Evolutionary conservation across 2,888 invertebrate species (phyloP).

Genomic region (Antitype chi): DNA sequence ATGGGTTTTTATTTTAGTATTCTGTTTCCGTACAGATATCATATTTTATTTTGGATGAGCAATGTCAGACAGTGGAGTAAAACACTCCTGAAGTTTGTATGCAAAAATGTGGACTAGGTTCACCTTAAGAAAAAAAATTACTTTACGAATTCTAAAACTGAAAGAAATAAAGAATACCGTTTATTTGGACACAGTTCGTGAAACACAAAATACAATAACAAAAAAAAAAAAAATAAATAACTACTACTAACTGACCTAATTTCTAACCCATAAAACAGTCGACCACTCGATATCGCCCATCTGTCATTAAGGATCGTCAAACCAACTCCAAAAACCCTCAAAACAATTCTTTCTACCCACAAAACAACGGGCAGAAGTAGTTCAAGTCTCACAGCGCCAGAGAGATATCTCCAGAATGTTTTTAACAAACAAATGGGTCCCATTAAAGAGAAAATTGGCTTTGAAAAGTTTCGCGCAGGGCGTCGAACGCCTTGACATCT

Average conservation of each 20-base stretch:
- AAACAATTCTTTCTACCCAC: constrained; percentile 41
- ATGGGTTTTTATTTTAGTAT: too few species aligned
- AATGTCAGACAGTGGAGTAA: too few species aligned
- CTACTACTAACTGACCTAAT: neutral
- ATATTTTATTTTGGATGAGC: too few species aligned
- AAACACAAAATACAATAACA: too few species aligned
- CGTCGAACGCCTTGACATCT: constrained; percentile 71
- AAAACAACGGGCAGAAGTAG: constrained; percentile 44
- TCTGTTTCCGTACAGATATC: too few species aligned
- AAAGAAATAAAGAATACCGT: too few species aligned
- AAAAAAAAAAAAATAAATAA: too few species aligned
- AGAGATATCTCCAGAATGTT: constrained; percentile 73
- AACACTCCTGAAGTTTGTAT: too few species aligned
- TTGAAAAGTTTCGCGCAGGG: constrained; percentile 73
- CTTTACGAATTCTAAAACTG: neutral
- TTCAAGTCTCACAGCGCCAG: constrained; percentile 48
- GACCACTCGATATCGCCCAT: constrained; percentile 29
- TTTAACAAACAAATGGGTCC: constrained; percentile 81
- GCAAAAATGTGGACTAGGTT: too few species aligned
- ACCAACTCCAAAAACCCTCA: constrained; percentile 17
- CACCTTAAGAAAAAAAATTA: neutral
- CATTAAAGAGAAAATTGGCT: constrained; percentile 85
- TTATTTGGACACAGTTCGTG: too few species aligned
- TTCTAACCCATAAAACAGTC: constrained; percentile 1
- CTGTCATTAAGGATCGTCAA: constrained; percentile 14